A percentile compares a stretch with the other conserved stretches of the same genome.
phyloP scores from a whole-genome alignment of 2,888 invertebrate genomes.

The Alitta virens region DNA sequence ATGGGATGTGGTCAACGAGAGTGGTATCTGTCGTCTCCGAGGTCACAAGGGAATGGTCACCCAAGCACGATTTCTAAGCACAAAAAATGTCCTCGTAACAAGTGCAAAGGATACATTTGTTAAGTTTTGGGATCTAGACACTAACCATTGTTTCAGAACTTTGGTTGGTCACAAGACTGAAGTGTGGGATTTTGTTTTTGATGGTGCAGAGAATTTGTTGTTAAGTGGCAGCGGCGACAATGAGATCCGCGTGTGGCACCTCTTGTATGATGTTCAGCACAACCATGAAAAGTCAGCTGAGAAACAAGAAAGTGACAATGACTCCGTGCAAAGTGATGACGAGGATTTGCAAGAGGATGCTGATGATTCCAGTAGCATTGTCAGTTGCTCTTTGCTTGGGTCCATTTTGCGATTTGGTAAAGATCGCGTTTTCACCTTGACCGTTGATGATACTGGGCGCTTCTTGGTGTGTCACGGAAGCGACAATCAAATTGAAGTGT shows the following conservation, averaged over 20 bases:
- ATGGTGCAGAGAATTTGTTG: constrained; percentile 76
- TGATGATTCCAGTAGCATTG: constrained; percentile 12
- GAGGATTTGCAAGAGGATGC: constrained; percentile 29
- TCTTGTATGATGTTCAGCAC: constrained; percentile 48
- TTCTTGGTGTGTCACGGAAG: constrained; percentile 73
- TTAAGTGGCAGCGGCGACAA: constrained; percentile 86
- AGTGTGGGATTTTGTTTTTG: constrained; percentile 77
- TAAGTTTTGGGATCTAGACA: constrained; percentile 96
- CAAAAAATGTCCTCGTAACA: constrained; percentile 56
- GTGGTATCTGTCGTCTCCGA: constrained; percentile 81
- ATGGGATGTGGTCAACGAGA: constrained; percentile 91
- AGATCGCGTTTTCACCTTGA: constrained; percentile 76
- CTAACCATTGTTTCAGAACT: constrained; percentile 93
- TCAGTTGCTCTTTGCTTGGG: constrained; percentile 66
- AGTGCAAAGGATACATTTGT: constrained; percentile 91
- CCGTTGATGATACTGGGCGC: constrained; percentile 70
- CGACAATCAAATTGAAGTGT: constrained; percentile 79
- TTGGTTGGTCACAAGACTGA: constrained; percentile 69
- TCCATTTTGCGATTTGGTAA: constrained; percentile 74
- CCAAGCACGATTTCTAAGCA: constrained; percentile 61
- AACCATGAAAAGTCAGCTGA: too few species aligned
- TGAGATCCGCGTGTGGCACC: constrained; percentile 81
- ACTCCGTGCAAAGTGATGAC: constrained; percentile 7
- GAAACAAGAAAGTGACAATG: not conserved
- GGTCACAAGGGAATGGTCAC: constrained; percentile 92